Conservation (phyloP, 2,888 invertebrate genomes). For the Lottia scabra region DNA sequence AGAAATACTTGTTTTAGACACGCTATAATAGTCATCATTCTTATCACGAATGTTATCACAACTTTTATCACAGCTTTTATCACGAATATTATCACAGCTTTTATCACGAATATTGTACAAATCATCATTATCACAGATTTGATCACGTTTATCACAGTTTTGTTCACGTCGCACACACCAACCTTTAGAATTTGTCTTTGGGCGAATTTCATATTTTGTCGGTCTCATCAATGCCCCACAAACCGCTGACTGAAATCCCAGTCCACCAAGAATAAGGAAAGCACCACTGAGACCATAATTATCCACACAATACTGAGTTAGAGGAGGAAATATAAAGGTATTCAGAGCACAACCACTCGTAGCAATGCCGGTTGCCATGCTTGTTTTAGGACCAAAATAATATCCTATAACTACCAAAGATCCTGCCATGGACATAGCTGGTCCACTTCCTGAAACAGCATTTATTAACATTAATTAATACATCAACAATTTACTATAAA, state of each 20-base stretch:
- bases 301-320: slow-evolving; percentile 12
- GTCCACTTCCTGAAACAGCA: neutral
- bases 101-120: neutral
- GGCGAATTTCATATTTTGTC: slow-evolving; percentile 5
- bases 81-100: neutral
- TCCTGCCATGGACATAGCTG: neutral
- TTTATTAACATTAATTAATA: too few relatives aligned
- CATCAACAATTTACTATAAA: too few relatives aligned
- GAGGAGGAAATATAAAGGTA: slow-evolving; percentile 8
- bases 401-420: neutral
- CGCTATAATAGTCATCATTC: neutral
- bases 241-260: slow-evolving; percentile 8
- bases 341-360: neutral
- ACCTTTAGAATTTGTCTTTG: neutral
- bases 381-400: neutral
- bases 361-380: slow-evolving; percentile 6
- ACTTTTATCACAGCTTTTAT: neutral
- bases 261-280: slow-evolving; percentile 7
- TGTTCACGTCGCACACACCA: neutral
- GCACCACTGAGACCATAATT: slow-evolving; percentile 6
- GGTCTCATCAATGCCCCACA: slow-evolving; percentile 13
- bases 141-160: neutral
- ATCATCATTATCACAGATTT: too few relatives aligned
- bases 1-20: neutral
- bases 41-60: too few relatives aligned